These are phyloP conservation scores for Collichthys lucidus DNA, from an alignment of 2,113 vertebrate species.

Conservation along the genomic window DNA sequence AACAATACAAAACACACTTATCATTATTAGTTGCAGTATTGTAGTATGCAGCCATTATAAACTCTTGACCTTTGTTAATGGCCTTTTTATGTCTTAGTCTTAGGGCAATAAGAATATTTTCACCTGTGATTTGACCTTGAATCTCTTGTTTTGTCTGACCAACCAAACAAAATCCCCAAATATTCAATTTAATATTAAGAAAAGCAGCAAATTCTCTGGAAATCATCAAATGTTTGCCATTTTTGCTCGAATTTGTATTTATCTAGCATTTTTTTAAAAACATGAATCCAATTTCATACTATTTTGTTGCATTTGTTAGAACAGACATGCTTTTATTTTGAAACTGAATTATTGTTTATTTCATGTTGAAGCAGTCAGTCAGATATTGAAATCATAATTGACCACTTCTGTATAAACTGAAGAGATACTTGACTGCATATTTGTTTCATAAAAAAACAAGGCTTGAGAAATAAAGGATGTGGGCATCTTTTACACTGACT, in stretches of 20 bases:
- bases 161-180: too few relatives aligned
- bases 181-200: not conserved
- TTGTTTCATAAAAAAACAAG: not conserved
- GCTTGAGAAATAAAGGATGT: not conserved
- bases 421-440: not conserved
- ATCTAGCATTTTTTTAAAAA: not conserved
- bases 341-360: not conserved
- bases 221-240: not conserved
- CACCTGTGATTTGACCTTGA: not conserved
- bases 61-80: constrained; percentile 9
- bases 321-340: too few relatives aligned
- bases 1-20: too few relatives aligned
- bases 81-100: not conserved
- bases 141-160: too few relatives aligned
- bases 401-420: not conserved
- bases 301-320: not conserved
- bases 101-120: not conserved
- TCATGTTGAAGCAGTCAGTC: not conserved
- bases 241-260: not conserved
- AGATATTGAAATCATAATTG: not conserved
- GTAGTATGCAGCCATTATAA: not conserved
- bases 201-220: not conserved
- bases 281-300: not conserved
- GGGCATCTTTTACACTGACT: not conserved
- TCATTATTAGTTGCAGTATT: not conserved